Conservation (phyloP, 2,113 vertebrate genomes). For the Barbus barbus region DNA sequence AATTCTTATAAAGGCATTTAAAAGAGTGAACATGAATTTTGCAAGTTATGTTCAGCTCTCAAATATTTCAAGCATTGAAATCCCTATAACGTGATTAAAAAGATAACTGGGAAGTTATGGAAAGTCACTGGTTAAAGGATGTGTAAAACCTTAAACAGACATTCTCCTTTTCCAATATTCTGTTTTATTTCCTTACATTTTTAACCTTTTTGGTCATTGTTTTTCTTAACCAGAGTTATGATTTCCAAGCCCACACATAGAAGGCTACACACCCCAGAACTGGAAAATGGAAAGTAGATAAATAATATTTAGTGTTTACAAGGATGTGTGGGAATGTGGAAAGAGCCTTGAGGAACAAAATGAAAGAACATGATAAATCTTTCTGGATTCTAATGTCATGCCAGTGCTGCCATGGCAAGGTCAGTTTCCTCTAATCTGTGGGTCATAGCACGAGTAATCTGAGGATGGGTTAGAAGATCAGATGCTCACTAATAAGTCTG, state of each 20-base stretch:
- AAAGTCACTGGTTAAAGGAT: not conserved
- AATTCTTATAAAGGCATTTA: not conserved
- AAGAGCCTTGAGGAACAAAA: not conserved
- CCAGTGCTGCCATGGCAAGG: conserved; percentile 8
- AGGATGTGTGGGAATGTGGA: not conserved
- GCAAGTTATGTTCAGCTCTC: not conserved
- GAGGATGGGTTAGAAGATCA: conserved; percentile 15
- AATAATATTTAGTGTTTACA: not conserved
- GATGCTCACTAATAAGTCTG: conserved; percentile 2
- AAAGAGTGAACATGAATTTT: not conserved
- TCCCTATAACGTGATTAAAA: not conserved
- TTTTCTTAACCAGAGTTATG: not conserved
- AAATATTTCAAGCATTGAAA: not conserved
- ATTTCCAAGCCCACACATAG: not conserved
- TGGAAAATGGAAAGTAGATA: not conserved
- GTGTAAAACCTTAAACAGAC: not conserved
- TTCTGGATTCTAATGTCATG: conserved; percentile 7
- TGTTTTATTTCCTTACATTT: not conserved
- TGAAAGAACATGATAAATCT: not conserved
- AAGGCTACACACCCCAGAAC: not conserved
- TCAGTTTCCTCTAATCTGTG: not conserved
- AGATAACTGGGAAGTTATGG: not conserved
- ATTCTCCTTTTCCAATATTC: not conserved
- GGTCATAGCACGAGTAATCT: not conserved
- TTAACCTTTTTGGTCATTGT: not conserved